phyloP scores from a whole-genome alignment of 2,888 invertebrate species.

The Linyphia triangularis region DNA sequence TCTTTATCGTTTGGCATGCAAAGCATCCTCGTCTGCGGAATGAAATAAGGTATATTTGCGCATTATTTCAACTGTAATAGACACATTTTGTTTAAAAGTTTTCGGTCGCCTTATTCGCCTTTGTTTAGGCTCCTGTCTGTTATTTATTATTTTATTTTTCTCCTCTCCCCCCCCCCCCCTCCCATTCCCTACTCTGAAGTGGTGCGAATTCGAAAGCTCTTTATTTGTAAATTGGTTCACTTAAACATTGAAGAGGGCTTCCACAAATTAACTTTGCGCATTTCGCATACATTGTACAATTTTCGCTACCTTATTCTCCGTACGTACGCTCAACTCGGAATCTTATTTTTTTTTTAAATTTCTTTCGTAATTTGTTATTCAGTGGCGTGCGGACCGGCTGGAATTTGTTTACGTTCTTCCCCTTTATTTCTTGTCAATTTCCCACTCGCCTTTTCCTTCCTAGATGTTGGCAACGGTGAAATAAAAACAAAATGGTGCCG shows the following conservation, averaged over 20 bases:
- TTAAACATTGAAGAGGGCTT: slow-evolving; percentile 70
- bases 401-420: slow-evolving; percentile 66
- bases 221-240: slow-evolving; percentile 74
- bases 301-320: slow-evolving; percentile 27
- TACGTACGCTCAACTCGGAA: neutral
- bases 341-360: neutral
- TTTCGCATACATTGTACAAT: slow-evolving; percentile 67
- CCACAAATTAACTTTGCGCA: slow-evolving; percentile 73
- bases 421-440: slow-evolving; percentile 64
- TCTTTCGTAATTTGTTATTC: slow-evolving; percentile 66
- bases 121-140: slow-evolving; percentile 5
- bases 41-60: slow-evolving; percentile 63
- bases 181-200: too few relatives aligned
- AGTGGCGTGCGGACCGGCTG: slow-evolving; percentile 15
- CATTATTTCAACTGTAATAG: slow-evolving; percentile 72
- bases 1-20: slow-evolving; percentile 72
- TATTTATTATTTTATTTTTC: slow-evolving; percentile 10
- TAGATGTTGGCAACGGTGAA: neutral
- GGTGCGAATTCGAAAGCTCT: slow-evolving; percentile 70
- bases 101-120: neutral
- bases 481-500: slow-evolving; percentile 3
- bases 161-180: too few relatives aligned
- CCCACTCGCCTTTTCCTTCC: neutral
- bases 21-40: slow-evolving; percentile 39
- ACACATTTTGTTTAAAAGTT: slow-evolving; percentile 74